These are phyloP conservation scores for Sylvilagus bachmani DNA, from an alignment of 2,113 vertebrate genomes.

Conservation along the genomic window DNA sequence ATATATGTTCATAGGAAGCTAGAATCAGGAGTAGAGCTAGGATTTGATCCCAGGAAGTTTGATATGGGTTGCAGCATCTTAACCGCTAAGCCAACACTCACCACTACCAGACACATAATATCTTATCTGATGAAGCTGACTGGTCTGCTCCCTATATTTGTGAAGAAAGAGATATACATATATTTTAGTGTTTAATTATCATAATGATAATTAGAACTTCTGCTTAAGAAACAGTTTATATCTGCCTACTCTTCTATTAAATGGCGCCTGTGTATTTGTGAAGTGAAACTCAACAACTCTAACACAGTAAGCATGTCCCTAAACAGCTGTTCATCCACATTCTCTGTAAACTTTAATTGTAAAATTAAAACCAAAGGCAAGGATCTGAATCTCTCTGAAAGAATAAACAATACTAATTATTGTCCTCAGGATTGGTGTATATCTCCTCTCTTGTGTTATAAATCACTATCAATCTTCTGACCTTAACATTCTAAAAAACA, in stretches of 20 bases:
- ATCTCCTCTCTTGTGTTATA: neutral
- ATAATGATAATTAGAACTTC: neutral
- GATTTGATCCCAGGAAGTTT: too few relatives aligned
- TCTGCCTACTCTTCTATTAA: neutral
- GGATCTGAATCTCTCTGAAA: neutral
- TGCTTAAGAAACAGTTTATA: neutral
- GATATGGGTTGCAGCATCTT: too few relatives aligned
- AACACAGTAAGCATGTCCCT: neutral
- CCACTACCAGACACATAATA: neutral
- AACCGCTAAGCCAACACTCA: too few relatives aligned
- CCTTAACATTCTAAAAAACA: neutral
- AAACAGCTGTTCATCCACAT: neutral
- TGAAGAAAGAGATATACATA: neutral
- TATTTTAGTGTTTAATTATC: neutral
- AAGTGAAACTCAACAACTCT: neutral
- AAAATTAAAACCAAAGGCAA: neutral
- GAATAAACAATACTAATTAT: neutral
- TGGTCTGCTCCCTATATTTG: neutral
- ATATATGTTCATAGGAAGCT: too few relatives aligned
- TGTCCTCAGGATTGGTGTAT: neutral
- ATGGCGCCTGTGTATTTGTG: accelerated
- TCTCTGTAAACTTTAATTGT: neutral
- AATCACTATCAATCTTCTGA: neutral
- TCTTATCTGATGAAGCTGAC: neutral
- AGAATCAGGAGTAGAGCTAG: too few relatives aligned